phyloP scores from a whole-genome alignment of 2,797 vertebrate species.

The Oophaga sylvatica region DNA sequence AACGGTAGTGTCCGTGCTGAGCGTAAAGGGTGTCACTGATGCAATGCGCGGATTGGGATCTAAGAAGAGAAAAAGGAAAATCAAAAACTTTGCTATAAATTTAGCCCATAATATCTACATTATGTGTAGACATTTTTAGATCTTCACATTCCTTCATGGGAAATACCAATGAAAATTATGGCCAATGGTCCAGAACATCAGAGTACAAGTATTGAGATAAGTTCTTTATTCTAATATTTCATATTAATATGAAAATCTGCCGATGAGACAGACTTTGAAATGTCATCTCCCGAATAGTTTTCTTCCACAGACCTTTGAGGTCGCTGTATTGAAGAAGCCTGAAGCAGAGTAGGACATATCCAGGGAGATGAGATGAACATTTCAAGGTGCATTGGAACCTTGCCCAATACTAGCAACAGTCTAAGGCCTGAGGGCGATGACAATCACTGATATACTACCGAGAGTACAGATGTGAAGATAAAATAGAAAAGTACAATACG shows the following conservation, averaged over 20 bases:
- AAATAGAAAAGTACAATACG: not conserved
- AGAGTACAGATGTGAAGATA: not conserved
- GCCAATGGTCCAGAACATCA: not conserved
- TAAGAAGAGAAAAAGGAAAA: not conserved
- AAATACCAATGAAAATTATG: not conserved
- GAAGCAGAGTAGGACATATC: not conserved
- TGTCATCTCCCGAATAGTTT: not conserved
- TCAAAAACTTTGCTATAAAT: not conserved
- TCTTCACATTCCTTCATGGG: not conserved
- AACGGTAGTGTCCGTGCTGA: conserved; percentile 65
- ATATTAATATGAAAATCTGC: not conserved
- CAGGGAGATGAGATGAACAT: not conserved
- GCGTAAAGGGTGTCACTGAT: conserved; percentile 64
- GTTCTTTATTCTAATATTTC: not conserved
- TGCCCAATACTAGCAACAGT: not conserved
- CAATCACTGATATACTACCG: not conserved
- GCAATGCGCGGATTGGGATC: conserved; percentile 69
- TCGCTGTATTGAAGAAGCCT: not conserved
- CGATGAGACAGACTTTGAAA: not conserved
- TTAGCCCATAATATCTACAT: not conserved
- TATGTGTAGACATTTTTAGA: not conserved
- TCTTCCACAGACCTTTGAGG: not conserved
- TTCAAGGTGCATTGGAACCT: not conserved
- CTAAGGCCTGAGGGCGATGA: not conserved
- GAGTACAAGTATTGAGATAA: not conserved